phyloP scores from a whole-genome alignment of 2,888 invertebrate genomes.

The Hirtodrosophila trivittata region DNA sequence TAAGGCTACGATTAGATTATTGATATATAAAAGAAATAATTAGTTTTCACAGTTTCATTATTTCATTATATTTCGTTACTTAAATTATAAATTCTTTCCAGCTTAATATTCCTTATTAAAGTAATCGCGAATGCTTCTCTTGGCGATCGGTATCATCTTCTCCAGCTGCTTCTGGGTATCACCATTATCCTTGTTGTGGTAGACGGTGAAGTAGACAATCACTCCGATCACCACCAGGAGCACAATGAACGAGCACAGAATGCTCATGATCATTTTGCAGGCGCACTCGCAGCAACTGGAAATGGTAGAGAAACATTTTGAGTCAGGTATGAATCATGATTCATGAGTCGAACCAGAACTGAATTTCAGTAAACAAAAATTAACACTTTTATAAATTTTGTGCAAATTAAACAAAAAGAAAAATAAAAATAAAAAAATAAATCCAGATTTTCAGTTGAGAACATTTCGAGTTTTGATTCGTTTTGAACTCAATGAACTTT shows the following conservation, averaged over 20 bases:
- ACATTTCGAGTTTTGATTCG: too few relatives aligned
- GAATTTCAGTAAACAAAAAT: too few relatives aligned
- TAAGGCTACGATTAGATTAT: constrained; percentile 59
- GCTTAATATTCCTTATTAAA: constrained; percentile 62
- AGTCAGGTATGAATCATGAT: neutral
- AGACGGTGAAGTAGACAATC: constrained; percentile 81
- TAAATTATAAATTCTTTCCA: constrained; percentile 56
- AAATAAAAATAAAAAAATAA: too few relatives aligned
- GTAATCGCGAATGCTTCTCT: constrained; percentile 73
- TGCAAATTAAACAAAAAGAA: too few relatives aligned
- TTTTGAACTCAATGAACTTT: too few relatives aligned
- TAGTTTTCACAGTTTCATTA: constrained; percentile 1
- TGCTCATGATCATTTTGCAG: constrained; percentile 73
- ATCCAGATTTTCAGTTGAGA: too few relatives aligned
- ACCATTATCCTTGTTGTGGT: constrained; percentile 68
- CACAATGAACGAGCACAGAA: constrained; percentile 69
- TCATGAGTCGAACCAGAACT: too few relatives aligned
- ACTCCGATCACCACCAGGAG: constrained; percentile 77
- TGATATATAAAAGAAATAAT: neutral
- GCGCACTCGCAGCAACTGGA: constrained; percentile 82
- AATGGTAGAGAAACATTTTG: constrained; percentile 14
- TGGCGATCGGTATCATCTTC: constrained; percentile 58
- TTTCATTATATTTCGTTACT: constrained; percentile 37
- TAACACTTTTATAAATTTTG: too few relatives aligned
- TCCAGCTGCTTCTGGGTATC: constrained; percentile 44